Percentiles rank a stretch among this genome's conserved stretches.
Evolutionary conservation across 1,140 invertebrate species (phyloP).

Genomic region (Drosophila oshimai): DNA sequence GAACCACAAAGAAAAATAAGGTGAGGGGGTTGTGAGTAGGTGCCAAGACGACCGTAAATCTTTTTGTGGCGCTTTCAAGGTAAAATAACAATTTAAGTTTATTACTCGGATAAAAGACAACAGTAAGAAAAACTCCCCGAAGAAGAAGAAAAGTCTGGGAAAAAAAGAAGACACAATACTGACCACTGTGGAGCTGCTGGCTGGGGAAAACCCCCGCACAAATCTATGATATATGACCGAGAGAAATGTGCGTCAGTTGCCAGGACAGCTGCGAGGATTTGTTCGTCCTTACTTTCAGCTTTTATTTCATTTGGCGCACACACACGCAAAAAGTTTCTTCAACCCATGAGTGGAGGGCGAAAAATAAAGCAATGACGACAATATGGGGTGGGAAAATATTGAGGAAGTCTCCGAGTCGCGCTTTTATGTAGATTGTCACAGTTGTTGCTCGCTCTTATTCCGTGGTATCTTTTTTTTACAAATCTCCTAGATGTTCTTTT

Average conservation of each 20-base stretch:
- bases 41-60: conserved; percentile 67
- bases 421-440: conserved; percentile 41
- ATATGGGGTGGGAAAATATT: neutral
- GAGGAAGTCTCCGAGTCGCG: conserved; percentile 6
- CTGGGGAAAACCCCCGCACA: conserved; percentile 18
- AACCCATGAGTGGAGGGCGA: neutral
- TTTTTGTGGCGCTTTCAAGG: conserved; percentile 76
- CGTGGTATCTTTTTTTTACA: neutral
- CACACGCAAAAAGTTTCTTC: neutral
- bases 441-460: conserved; percentile 9
- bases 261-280: conserved; percentile 44
- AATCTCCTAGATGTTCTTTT: conserved; percentile 28
- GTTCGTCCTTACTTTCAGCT: conserved; percentile 11
- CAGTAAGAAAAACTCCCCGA: conserved; percentile 30
- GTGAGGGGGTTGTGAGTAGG: conserved; percentile 19
- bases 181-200: conserved; percentile 10
- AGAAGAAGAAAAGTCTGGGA: neutral
- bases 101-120: conserved; percentile 56
- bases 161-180: neutral
- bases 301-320: conserved; percentile 10
- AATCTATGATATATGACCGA: conserved; percentile 69
- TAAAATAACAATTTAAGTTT: conserved; percentile 80
- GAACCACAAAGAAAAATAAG: conserved; percentile 18
- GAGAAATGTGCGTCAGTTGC: conserved; percentile 47
- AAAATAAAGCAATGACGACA: conserved; percentile 3